phyloP scores from a whole-genome alignment of 2,888 invertebrate species.

The Polydrusus cervinus region DNA sequence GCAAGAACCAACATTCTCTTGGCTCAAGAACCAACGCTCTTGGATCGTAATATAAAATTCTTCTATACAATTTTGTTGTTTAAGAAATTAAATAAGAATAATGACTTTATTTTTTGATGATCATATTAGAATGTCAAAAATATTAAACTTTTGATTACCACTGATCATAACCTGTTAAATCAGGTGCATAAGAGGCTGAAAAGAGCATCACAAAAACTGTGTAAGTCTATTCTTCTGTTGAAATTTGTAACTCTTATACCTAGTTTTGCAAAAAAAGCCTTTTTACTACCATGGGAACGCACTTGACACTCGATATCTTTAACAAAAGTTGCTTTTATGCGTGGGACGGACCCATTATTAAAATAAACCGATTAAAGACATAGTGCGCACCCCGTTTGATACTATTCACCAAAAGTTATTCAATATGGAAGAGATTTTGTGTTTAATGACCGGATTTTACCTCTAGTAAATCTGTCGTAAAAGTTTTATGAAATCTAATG shows the following conservation, averaged over 20 bases:
- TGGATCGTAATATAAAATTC: too few relatives aligned
- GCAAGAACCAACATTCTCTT: too few relatives aligned
- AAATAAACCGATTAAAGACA: conserved; percentile 52
- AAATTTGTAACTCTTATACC: conserved; percentile 70
- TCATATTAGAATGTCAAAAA: too few relatives aligned
- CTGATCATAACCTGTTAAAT: conserved; percentile 57
- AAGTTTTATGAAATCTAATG: conserved; percentile 14
- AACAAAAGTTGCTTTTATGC: conserved; percentile 55
- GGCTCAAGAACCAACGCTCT: too few relatives aligned
- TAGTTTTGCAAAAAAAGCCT: conserved; percentile 65
- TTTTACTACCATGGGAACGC: conserved; percentile 69
- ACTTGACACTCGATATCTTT: conserved; percentile 69
- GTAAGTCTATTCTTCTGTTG: conserved; percentile 64
- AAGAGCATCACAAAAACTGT: conserved; percentile 59
- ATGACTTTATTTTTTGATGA: too few relatives aligned
- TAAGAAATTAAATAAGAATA: too few relatives aligned
- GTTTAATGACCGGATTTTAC: conserved; percentile 50
- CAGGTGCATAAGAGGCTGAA: conserved; percentile 61
- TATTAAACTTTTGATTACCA: conserved; percentile 37
- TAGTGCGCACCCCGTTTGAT: conserved; percentile 44
- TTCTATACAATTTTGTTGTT: too few relatives aligned
- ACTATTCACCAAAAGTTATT: conserved; percentile 44
- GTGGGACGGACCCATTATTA: conserved; percentile 48
- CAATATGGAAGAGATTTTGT: conserved; percentile 27
- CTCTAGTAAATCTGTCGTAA: conserved; percentile 22